Base-by-base conservation (phyloP, 2,888 invertebrate species). In the Tetragnatha montana region DNA sequence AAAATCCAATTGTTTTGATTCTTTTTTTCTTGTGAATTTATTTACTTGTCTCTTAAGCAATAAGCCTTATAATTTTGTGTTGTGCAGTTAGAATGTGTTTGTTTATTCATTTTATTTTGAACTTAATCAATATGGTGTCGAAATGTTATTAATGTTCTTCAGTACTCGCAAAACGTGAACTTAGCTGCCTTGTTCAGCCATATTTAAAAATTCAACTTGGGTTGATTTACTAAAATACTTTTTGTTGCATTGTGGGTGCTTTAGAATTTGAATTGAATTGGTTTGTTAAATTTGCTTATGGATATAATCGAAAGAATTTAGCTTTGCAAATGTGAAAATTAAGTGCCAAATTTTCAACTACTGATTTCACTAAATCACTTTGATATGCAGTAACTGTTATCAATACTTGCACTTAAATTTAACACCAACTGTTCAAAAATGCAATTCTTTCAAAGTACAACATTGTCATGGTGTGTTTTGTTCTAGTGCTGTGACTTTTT, bases 271-370 rank as follows among this genome's bases (percentile, higher is more conserved):
- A 35, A 35, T 35, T 35, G 35, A 35, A 35, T 35, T 35, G 35
- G 35, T 35, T 4, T 35, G 35, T 35, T 35, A 4, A 35, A 35
- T 35, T 2, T 35, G 35, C 35, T 8, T 60, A 60, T 60, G 60
- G 60, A 60, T 60, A 3, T 60, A 6, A 60, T 10, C 14, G 14
- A 60, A 60, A 60, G 60, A 60, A 10, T 60, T 60, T 60, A 3
- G 4, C 12, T 60, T 17, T 60, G 60, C 10, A 7, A 60, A 10
- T 60, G 17, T 60, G 60, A 12, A 60, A 60, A 60, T 60, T 78
- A n/a, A 60, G 78, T 78, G 78, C 78, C 78, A 78, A 78, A 78
- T 60, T 78, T 78, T 22, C 60, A 60, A 60, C 35, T 35, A 35
- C 35, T 35, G 4, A 35, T 35, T 35, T 35, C 35, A 35, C 35